Base-by-base conservation (phyloP, 2,888 invertebrate genomes). In the Ormia ochracea region DNA sequence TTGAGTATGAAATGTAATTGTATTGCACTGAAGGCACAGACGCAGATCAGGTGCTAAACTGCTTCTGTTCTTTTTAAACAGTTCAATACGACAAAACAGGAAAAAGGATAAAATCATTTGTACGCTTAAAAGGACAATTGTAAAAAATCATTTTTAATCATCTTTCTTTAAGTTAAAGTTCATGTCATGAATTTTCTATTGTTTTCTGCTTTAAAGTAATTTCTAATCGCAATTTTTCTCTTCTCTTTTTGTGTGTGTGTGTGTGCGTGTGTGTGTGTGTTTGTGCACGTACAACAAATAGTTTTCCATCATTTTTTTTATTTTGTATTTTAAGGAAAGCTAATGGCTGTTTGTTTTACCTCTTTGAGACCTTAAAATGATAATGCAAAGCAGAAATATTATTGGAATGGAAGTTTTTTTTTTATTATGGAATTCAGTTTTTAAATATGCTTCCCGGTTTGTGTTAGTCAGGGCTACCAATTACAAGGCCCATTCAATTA, bases 41-140 rank as follows among this genome's bases (percentile, higher is more conserved):
- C 14, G 26, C n/a, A 75, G 59, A 66, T 61, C 75, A 75, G 75
- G 75, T 75, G 75, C 41, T 52, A 59, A 74, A 74, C 66, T 59
- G 58, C 66, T 74, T 74, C 41, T 19, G 21, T 21, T 45, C 12
- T 43, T 14, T 52, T 58, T 43, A 17, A 43, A 52, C 14, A 54
- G 43, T 31, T 36, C 26, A 63, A 65, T 31, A 41, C 63, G 43
- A 65, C 36, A 56, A 41, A 0, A 65, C 7, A 10, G 26, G 36
- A 14, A 63, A 10, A 23, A 31, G 28, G 28, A 9, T 31, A 17
- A 23, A 10, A 58, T n/a, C 28, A 12, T 23, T 23, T 6, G 4
- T 50, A 14, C 4, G 12, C 6, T 41, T 10, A 26, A 41, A 28
- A 41, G 43, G 41, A 17, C 26, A 41, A 41, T 6, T 38, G 21